These are phyloP conservation scores for Apaloderma vittatum DNA, from an alignment of 2,113 vertebrate species.

Conservation along the genomic window DNA sequence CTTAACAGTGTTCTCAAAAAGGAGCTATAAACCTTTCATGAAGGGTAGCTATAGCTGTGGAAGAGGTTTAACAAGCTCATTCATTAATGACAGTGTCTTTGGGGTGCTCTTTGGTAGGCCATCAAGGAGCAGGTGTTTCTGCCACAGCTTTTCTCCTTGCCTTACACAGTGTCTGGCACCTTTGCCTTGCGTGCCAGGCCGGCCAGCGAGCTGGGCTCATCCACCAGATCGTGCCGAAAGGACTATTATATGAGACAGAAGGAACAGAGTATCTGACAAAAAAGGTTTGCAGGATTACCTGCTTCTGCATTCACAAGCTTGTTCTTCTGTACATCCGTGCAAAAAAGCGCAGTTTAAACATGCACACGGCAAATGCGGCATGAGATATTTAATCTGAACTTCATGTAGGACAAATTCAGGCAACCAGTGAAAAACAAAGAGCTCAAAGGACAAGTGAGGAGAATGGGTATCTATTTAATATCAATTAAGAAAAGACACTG, in stretches of 20 bases:
- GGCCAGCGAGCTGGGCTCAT: not conserved
- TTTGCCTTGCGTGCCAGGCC: not conserved
- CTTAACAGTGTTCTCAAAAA: conserved; percentile 51
- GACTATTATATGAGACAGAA: accelerated
- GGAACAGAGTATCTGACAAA: not conserved
- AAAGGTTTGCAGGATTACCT: not conserved
- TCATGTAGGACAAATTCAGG: not conserved
- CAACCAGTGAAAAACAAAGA: not conserved
- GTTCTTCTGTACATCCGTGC: not conserved
- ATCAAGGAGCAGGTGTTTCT: conserved; percentile 55
- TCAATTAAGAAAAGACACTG: not conserved
- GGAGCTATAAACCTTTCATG: not conserved
- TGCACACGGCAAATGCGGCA: accelerated
- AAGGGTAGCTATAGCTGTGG: not conserved
- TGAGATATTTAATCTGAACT: not conserved
- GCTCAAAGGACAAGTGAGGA: not conserved
- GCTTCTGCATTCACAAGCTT: not conserved
- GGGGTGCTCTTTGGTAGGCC: conserved; percentile 9
- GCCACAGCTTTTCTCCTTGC: not conserved
- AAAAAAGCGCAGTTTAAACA: not conserved
- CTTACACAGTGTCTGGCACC: not conserved
- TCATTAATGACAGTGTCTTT: conserved; percentile 17
- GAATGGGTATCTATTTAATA: not conserved
- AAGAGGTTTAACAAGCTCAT: conserved; percentile 38
- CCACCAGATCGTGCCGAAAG: not conserved